phyloP scores from a whole-genome alignment of 2,888 invertebrate genomes.

The Caenorhabditis macrosperma region DNA sequence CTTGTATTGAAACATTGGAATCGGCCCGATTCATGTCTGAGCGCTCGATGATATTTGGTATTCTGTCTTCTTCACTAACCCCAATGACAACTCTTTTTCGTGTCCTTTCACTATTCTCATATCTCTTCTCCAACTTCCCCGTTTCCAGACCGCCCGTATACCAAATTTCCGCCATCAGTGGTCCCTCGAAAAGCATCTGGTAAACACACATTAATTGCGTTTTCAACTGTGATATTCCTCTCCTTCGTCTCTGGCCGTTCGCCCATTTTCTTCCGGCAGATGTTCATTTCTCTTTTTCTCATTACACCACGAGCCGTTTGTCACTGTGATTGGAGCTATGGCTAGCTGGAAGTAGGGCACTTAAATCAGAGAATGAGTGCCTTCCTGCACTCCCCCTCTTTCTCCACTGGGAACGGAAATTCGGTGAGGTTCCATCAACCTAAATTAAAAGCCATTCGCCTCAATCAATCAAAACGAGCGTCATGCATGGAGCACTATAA shows the following conservation, averaged over 20 bases:
- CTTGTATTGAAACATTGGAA: constrained; percentile 1
- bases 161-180: neutral
- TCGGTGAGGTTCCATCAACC: constrained; percentile 10
- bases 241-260: constrained; percentile 1
- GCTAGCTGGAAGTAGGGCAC: neutral
- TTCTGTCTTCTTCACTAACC: constrained; percentile 22
- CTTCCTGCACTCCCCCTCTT: neutral
- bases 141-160: constrained; percentile 2
- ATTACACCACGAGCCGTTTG: constrained; percentile 16
- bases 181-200: constrained; percentile 43
- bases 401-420: neutral
- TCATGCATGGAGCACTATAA: constrained; percentile 25
- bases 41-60: constrained; percentile 1
- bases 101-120: neutral
- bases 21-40: neutral
- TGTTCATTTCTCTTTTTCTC: constrained; percentile 15
- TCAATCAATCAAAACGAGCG: constrained; percentile 26
- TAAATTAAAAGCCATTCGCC: constrained; percentile 38
- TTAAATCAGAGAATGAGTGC: neutral
- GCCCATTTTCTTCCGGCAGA: constrained; percentile 53
- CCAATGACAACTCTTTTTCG: constrained; percentile 20
- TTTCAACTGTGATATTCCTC: constrained; percentile 37
- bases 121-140: neutral
- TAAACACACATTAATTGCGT: constrained; percentile 54
- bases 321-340: constrained; percentile 4